These are phyloP conservation scores for Eumacrocentrus americanus DNA, from an alignment of 2,888 invertebrate genomes.

Conservation along the genomic window DNA sequence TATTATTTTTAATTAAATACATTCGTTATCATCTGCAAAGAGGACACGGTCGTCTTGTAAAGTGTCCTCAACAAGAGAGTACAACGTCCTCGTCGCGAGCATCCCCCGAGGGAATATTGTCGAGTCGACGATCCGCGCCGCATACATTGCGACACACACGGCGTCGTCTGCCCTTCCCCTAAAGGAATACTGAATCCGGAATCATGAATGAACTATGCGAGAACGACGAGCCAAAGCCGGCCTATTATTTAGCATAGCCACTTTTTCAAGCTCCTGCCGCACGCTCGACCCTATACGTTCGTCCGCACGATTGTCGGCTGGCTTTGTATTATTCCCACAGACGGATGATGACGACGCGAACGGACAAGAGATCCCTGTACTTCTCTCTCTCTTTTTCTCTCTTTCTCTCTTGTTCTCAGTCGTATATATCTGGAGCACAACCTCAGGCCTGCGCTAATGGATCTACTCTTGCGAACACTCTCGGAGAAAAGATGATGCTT, in stretches of 20 bases:
- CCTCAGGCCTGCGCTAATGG: constrained; percentile 23
- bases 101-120: constrained; percentile 20
- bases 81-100: constrained; percentile 3
- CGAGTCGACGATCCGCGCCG: constrained; percentile 9
- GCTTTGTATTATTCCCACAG: constrained; percentile 56
- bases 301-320: constrained; percentile 48
- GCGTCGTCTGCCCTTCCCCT: constrained; percentile 34
- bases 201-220: constrained; percentile 56
- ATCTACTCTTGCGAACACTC: constrained; percentile 27
- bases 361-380: constrained; percentile 22
- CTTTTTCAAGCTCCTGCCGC: constrained; percentile 52
- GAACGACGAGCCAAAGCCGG: constrained; percentile 43
- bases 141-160: constrained; percentile 28
- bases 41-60: background rate
- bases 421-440: constrained; percentile 24
- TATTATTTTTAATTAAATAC: background rate
- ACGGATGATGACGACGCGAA: constrained; percentile 58
- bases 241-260: constrained; percentile 62
- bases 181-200: constrained; percentile 47
- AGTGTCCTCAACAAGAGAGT: no score
- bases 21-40: background rate
- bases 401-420: constrained; percentile 20
- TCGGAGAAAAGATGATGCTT: constrained; percentile 1
- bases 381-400: constrained; percentile 19
- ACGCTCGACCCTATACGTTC: constrained; percentile 36